These are phyloP conservation scores for Rhinolophus sinicus DNA, from an alignment of 2,113 vertebrate genomes.

Conservation along the genomic window DNA sequence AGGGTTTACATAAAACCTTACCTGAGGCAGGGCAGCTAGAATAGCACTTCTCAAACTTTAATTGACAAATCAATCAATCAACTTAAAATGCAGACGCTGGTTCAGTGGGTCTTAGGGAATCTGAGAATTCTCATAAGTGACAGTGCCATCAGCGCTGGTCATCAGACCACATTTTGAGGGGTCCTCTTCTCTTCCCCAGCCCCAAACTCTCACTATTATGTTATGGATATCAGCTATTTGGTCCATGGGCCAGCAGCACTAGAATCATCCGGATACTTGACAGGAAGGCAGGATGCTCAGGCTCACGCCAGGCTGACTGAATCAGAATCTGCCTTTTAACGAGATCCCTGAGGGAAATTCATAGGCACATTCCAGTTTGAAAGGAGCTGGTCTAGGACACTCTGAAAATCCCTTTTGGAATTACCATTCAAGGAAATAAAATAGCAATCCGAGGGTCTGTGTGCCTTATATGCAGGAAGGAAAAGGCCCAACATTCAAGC, in stretches of 20 bases:
- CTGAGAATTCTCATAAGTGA: background rate
- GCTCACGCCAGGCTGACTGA: background rate
- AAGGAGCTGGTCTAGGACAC: background rate
- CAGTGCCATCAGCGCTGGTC: background rate
- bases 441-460: background rate
- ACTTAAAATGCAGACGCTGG: background rate
- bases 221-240: too few relatives aligned
- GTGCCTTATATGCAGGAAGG: background rate
- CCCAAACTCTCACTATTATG: background rate
- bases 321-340: background rate
- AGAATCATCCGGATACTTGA: background rate
- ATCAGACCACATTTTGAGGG: background rate
- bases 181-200: background rate
- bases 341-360: background rate
- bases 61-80: background rate
- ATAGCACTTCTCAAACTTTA: background rate
- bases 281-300: background rate
- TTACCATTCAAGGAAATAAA: background rate
- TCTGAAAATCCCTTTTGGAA: background rate
- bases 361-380: background rate
- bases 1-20: background rate
- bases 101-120: background rate
- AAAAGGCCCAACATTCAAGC: background rate
- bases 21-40: background rate
- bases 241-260: background rate